Evolutionary conservation across 2,113 vertebrate species (phyloP), one percentile per base, ranked within the genome.

Genomic region (Triplophysa rosa): DNA sequence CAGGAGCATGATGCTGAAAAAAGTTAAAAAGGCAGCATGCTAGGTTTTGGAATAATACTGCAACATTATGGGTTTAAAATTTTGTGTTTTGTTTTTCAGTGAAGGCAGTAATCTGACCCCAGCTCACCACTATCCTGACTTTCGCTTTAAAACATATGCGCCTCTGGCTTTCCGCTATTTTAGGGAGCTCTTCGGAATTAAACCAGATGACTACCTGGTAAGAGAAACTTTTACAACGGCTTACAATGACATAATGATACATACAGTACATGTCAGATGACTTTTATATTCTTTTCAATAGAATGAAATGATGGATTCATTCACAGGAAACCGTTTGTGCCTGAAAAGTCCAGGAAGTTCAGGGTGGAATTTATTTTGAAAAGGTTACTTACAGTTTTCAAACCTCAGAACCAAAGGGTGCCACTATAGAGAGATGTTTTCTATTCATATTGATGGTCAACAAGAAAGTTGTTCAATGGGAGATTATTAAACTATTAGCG

Each of bases 81-180:
- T 11, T 45, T 58, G 52, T 78, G 21, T 79, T 69, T 56, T 71
- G 56, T 19, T 40, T 45, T 8, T 67, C 89, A 99, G 97, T 62
- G 96, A 96, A 89, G 96, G 96, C 21, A 99, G 96, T 89, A 99
- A 94, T 88, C 90, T 97, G 84, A 98, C 97, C 8, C 97, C 97
- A n/a, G 97, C 96, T 9, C 96, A 99, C 88, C 96, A 95, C 86
- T 98, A 92, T 82, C 95, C 96, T 72, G 96, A 99, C 85, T 98
- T 99, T 92, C 93, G 95, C 75, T 95, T 99, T 87, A 99, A 98
- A 91, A 98, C 95, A 0, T 99, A 99, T 1, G 97, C 97, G 54
- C 97, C 97, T 0, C 89, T 99, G 88, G 97, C 97, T 64, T 99
- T 99, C 84, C 95, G 97, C 5, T 99, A 99, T 88, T 99, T 99